Percentiles rank a stretch among this genome's conserved stretches.
phyloP scores from a whole-genome alignment of 1,140 invertebrate species.

The Periplaneta americana region DNA sequence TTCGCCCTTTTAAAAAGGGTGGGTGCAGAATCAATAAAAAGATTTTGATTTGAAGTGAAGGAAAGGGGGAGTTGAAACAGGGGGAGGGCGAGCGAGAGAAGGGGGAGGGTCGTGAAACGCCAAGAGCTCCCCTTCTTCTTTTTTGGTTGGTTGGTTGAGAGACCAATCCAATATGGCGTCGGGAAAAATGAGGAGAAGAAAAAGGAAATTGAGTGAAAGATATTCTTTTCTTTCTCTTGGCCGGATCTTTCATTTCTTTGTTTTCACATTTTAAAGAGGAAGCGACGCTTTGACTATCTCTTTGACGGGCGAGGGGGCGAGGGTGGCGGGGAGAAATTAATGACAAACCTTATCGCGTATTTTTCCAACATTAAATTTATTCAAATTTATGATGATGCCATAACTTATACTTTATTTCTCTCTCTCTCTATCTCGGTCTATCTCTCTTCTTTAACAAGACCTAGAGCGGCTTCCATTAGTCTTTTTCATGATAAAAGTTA shows the following conservation, averaged over 20 bases:
- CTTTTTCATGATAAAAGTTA: background rate
- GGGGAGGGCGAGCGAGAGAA: background rate
- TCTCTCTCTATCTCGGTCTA: too few relatives aligned
- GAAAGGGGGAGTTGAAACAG: background rate
- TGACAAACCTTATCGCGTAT: background rate
- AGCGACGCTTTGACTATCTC: background rate
- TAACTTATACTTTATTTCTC: background rate
- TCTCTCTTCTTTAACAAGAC: background rate
- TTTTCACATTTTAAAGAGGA: background rate
- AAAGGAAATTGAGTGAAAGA: background rate
- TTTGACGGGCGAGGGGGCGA: background rate
- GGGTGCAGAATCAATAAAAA: constrained; percentile 11
- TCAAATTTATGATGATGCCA: background rate
- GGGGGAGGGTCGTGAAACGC: constrained; percentile 2
- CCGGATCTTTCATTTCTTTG: background rate
- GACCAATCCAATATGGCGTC: constrained; percentile 9
- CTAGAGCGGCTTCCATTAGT: background rate
- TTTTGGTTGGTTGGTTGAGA: constrained; percentile 11
- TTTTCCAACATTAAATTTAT: background rate
- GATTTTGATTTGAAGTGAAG: constrained; percentile 12
- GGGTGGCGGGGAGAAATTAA: background rate
- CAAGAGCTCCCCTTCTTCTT: constrained; percentile 3
- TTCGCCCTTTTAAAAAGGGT: background rate
- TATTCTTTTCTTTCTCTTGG: background rate
- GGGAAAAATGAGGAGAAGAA: background rate